Base-by-base conservation (phyloP, 1,140 invertebrate species). In the Bombus haemorrhoidalis region DNA sequence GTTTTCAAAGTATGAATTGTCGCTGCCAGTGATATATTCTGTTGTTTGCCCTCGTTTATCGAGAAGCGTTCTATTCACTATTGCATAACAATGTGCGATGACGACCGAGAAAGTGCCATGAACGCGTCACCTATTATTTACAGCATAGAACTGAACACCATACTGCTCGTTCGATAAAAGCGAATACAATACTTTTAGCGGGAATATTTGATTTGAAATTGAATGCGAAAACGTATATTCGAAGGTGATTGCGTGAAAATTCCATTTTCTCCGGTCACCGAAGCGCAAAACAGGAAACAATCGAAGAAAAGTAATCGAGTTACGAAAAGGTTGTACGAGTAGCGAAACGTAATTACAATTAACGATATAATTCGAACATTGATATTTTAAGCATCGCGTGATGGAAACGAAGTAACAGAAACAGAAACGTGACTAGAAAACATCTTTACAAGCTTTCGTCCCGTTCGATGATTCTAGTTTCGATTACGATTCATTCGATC, bases 51-150 rank as follows among this genome's bases (percentile, higher is more conserved):
- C n/a, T 15, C 15, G 15, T 66, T 47, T 57, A 8, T 32, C 9
- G 3, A n/a, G 71, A 59, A 22, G 34, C 18, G 6, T 8, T 1
- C 10, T 2, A 22, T 53, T 22, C 47, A 0, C 47, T 22, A 2
- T 76, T 76, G 8, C 22, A 62, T 71, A 43, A 82, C 12, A 72
- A 2, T n/a, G 3, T 6, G 4, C 28, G 66, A 4, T 15, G 6
- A 22, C 78, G 34, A 37, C 6, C 41, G 15, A 25, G 53, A 47
- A 37, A 82, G 5, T 53, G 39, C 43, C 18, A 66, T 18, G 8
- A 80, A 72, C 64, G 39, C 76, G 77, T 59, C 83, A 80, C 34
- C 77, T 85, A 73, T 85, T 64, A 72, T 47, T 72, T 10, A 13
- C 25, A 25, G 25, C 18, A 25, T 8, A 43, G 6, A 64, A 80